Evolutionary conservation across 2,797 vertebrate species (phyloP).

Genomic region (Dendrocincla fuliginosa): DNA sequence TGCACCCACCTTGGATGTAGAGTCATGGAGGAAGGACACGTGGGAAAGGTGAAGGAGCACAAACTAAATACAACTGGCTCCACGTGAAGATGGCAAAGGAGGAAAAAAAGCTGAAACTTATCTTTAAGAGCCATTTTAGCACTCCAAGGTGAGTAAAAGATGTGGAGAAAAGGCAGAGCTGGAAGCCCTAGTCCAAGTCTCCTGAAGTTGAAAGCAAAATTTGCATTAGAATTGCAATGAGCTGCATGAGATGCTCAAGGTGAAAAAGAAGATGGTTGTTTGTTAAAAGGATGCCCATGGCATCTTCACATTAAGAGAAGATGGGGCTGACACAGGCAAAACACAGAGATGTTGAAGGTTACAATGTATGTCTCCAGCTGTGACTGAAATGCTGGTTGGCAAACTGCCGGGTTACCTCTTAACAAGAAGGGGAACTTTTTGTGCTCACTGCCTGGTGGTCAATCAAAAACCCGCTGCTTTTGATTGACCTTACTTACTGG

Average conservation of each 20-base stretch:
- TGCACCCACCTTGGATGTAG: background rate
- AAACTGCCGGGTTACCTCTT: background rate
- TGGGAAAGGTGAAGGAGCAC: background rate
- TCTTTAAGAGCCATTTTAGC: background rate
- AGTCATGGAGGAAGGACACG: accelerated
- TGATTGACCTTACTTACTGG: background rate
- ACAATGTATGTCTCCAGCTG: background rate
- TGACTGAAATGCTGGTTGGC: background rate
- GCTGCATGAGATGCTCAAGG: background rate
- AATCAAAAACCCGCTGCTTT: background rate
- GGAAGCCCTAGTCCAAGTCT: background rate
- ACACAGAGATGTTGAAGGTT: background rate
- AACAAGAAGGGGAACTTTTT: background rate
- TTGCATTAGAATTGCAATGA: background rate
- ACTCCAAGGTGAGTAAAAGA: background rate
- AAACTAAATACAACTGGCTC: background rate
- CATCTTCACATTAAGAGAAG: background rate
- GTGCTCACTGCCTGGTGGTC: background rate
- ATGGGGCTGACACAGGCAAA: background rate
- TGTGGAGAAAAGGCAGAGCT: background rate
- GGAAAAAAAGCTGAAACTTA: background rate
- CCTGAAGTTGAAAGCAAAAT: background rate
- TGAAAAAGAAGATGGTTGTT: background rate
- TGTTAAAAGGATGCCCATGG: background rate
- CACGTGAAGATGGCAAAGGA: background rate